Percentiles rank a stretch among this genome's conserved stretches.
Evolutionary conservation across 1,140 invertebrate species (phyloP).

Genomic region (Sarcophaga peregrina): DNA sequence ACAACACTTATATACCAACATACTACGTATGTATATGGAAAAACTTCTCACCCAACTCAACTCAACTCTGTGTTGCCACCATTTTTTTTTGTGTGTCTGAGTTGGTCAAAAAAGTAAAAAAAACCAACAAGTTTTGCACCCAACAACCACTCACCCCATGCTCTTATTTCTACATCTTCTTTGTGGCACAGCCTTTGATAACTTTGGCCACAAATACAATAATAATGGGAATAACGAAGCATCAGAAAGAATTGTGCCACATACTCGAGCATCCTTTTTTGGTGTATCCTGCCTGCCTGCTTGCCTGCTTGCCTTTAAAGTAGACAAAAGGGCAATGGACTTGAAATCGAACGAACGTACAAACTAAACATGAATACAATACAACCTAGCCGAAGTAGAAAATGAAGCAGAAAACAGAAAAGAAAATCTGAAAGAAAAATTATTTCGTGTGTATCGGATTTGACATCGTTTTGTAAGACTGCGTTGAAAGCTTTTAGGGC

Average conservation of each 20-base stretch:
- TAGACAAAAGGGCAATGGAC: conserved; percentile 14
- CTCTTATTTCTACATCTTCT: background rate
- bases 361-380: too few species aligned
- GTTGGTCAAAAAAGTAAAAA: background rate
- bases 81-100: background rate
- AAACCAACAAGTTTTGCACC: background rate
- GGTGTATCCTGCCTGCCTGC: background rate
- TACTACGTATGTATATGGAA: background rate
- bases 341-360: conserved; percentile 4
- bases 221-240: background rate
- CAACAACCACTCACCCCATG: background rate
- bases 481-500: too few species aligned
- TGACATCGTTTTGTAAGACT: too few species aligned
- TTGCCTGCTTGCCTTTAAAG: background rate
- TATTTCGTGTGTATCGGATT: too few species aligned
- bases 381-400: too few species aligned
- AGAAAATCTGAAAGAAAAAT: too few species aligned
- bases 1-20: background rate
- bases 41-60: background rate
- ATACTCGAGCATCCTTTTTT: background rate
- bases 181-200: background rate
- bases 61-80: background rate
- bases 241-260: background rate
- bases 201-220: conserved; percentile 3
- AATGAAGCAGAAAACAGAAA: too few species aligned